Base-by-base conservation (phyloP, 2,888 invertebrate species). In the Scelioninae gen. 1 region DNA sequence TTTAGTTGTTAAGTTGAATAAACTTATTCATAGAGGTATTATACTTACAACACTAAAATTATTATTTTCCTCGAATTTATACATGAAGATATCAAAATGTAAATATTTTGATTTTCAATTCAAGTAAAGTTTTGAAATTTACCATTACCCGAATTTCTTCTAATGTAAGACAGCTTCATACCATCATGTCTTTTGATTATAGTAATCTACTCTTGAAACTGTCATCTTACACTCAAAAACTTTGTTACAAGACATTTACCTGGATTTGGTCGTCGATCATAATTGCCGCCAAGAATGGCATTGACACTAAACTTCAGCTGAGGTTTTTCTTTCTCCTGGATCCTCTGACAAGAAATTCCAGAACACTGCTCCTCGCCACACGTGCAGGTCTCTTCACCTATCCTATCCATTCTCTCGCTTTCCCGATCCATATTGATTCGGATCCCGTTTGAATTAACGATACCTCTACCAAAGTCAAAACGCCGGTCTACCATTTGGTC, bases 261-360 rank as follows among this genome's bases (percentile, higher is more conserved):
- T 83, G 90, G 87, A 88, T 90, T 91, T 23, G 91, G 90, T 83
- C 92, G 88, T 85, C 90, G 89, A 78, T 92, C 90, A 84, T 94
- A 92, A 86, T 95, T 95, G 84, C 93, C 93, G 0, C 97, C 97
- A 88, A 98, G 93, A 87, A 98, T 98, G 55, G 97, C 97, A 94
- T 96, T 97, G 84, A 98, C 97, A 95, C 97, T 97, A 93, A 98
- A 98, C 93, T 97, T 97, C 88, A 97, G 94, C 90, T 96, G 94
- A 16, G 97, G 97, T 89, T 97, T 97, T 81, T 92, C 92, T 85
- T 92, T 92, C 84, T 91, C 90, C 85, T 91, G 91, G 85, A 91
- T 91, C 79, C 89, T 89, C 68, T 90, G 88, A 75, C 88, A 88
- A 72, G 89, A 89, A 0, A 88, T 88, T 56, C 90, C 90, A 38